Percentiles rank a stretch among this genome's conserved stretches.
Conservation (phyloP, 2,888 invertebrate genomes). For the Mallateleia sp. region DNA sequence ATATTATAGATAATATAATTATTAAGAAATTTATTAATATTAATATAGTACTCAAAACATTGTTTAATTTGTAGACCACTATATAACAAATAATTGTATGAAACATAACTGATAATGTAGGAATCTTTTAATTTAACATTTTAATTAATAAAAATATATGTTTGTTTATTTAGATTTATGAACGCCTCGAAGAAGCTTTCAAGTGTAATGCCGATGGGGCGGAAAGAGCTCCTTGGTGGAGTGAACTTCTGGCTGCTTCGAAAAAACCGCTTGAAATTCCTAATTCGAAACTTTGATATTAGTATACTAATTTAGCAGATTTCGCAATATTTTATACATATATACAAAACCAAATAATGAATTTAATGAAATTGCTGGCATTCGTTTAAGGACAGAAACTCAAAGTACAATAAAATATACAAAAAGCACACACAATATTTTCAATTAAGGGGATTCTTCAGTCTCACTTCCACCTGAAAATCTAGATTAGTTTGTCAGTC, state of each 20-base stretch:
- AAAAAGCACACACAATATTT: no score
- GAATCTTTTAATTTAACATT: constrained; percentile 24
- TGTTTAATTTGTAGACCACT: no score
- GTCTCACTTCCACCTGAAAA: no score
- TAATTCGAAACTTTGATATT: constrained; percentile 85
- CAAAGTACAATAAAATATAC: no score
- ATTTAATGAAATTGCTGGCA: constrained; percentile 36
- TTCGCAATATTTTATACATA: constrained; percentile 47
- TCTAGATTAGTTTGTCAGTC: no score
- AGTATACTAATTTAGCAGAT: constrained; percentile 21
- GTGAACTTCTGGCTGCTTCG: constrained; percentile 90
- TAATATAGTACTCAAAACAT: no score
- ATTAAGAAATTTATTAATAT: no score
- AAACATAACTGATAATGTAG: no score
- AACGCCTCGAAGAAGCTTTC: constrained; percentile 93
- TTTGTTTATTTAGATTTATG: constrained; percentile 92
- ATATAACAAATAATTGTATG: no score
- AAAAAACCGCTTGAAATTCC: constrained; percentile 83
- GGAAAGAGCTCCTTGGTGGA: constrained; percentile 94
- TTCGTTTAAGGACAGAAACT: constrained; percentile 28
- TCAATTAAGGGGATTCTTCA: no score
- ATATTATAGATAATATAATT: no score
- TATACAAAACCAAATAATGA: constrained; percentile 45
- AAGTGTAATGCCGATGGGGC: constrained; percentile 93
- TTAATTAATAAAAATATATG: background rate